Conservation (phyloP, 2,113 vertebrate species). For the Poicephalus gulielmi region DNA sequence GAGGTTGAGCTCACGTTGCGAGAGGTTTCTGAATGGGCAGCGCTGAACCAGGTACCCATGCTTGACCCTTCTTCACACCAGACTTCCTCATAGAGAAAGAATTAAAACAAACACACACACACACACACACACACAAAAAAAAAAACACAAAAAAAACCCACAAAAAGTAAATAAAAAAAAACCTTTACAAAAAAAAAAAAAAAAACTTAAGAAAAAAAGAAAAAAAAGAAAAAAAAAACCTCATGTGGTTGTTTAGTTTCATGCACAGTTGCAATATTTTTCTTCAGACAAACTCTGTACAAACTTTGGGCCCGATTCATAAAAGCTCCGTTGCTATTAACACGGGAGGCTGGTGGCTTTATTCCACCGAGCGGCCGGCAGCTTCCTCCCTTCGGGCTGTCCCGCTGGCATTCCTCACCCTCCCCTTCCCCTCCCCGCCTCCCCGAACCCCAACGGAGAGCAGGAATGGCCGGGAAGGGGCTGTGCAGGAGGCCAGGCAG, state of each 20-base stretch:
- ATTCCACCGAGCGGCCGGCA: background rate
- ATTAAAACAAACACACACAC: background rate
- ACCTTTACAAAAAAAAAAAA: background rate
- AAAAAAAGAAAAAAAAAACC: constrained; percentile 57
- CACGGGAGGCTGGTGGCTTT: constrained; percentile 72
- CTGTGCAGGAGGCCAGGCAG: background rate
- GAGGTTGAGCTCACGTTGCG: constrained; percentile 26
- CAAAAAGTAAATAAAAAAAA: background rate
- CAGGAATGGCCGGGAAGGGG: background rate
- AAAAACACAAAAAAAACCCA: background rate
- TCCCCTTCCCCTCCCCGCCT: background rate
- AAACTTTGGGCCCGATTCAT: constrained; percentile 84
- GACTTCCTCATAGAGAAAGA: constrained; percentile 71
- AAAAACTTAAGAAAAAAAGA: background rate
- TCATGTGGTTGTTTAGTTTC: constrained; percentile 81
- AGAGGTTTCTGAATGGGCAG: constrained; percentile 65
- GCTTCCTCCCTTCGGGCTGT: background rate
- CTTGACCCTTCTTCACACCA: constrained; percentile 79
- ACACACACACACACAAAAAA: no score
- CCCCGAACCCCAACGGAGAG: background rate
- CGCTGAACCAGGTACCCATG: constrained; percentile 76
- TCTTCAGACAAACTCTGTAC: constrained; percentile 80
- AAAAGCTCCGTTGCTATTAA: constrained; percentile 81
- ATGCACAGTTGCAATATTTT: constrained; percentile 80
- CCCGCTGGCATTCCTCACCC: background rate